Evolutionary conservation across 2,888 invertebrate genomes (phyloP), one percentile per base, ranked within the genome.

Genomic region (Endomychus coccineus): DNA sequence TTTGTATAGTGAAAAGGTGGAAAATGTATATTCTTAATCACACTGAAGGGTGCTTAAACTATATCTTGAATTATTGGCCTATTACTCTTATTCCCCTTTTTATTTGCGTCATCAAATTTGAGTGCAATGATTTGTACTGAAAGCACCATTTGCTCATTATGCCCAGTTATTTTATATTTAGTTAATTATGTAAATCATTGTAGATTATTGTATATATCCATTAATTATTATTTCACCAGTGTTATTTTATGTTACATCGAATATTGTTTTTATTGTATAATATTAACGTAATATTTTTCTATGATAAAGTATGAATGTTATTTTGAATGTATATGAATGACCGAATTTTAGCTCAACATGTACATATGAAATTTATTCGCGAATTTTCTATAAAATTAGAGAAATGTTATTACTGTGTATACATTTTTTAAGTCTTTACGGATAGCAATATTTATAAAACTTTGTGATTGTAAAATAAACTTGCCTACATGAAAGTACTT

Each of bases 361-460:
- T 64, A 64, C 39, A 64, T 63, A 64, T 58, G 53, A 52, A 57
- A 56, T 59, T 62, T 59, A 51, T 59, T 57, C 59, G 59, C 58
- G 57, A 57, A 51, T 64, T 64, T 63, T 64, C 62, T 63, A 64
- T 60, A 53, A 55, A 59, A 51, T 42, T 61, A 61, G 61, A 58
- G 58, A 58, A 51, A 61, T 62, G 61, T 59, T 62, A 61, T 55
- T 62, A 62, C 58, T 61, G 56, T 62, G 59, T 61, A 62, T 56
- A 61, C 59, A 48, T 63, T 64, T 61, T 64, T 65, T 64, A 61
- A 65, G 56, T 64, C 62, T 62, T 60, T 56, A 62, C 54, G 53
- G 57, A 66, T 64, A 66, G 65, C 65, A 66, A 66, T 66, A 66
- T 66, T 64, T 64, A 64, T 64, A 64, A 61, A 63, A 58, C 58